Base-by-base conservation (phyloP, 2,113 vertebrate genomes). In the Mastomys natalensis region DNA sequence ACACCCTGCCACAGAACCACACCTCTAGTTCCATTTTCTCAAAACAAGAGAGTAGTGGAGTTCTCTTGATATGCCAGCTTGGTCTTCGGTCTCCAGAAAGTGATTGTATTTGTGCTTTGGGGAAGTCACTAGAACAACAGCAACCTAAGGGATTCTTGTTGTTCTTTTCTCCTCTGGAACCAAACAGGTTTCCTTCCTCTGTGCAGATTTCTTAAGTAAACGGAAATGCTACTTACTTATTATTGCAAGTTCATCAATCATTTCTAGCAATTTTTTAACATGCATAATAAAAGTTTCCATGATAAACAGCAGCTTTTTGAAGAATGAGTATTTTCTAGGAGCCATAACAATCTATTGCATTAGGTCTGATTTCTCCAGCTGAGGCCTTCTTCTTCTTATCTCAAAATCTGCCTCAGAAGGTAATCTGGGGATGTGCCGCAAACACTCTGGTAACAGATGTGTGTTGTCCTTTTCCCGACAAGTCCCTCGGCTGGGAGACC, bases 271-370 rank as follows among this genome's bases (percentile, higher is more conserved):
- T 86, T 95, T 88, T 81, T 55, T 40, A 29, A 94, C 94, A 80
- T 53, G 51, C 6, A 1, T 48, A 74, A 13, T 87, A 87, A 77
- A 94, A 85, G 72, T 40, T 82, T 40, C 51, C 9, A 7, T 40
- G 90, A 87, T 40, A 70, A 81, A 76, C 53, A 68, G 37, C 64
- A 62, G 21, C 87, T 96, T 91, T 94, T 58, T 4, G 31, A 95
- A 92, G 53, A 91, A 73, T 53, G 40, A 34, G 3, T 90, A 45
- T 97, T 93, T 97, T 91, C 94, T 77, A 95, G 93, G 89, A 84
- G 81, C 95, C 86, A 62, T 66, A 55, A 89, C 9, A 73, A 73
- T 68, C 40, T 11, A 62, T 95, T 84, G 66, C 21, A 45, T 89
- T 74, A 48, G 73, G 60, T 91, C 45, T 93, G 77, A 51, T 91